phyloP scores from a whole-genome alignment of 2,113 vertebrate species.

The Antidorcas marsupialis region DNA sequence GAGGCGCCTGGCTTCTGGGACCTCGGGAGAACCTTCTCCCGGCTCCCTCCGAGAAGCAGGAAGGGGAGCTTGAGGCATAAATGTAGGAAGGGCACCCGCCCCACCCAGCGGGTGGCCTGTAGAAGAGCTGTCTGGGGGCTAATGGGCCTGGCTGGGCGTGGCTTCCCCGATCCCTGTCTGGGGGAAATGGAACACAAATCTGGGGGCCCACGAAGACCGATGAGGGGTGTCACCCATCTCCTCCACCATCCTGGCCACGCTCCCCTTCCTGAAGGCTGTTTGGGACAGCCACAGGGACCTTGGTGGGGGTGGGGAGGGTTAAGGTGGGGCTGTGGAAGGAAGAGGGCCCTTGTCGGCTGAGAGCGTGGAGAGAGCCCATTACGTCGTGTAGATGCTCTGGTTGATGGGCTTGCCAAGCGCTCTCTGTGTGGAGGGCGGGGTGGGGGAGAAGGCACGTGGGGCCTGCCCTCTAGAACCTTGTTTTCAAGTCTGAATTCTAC shows the following conservation, averaged over 20 bases:
- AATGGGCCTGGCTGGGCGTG: not conserved
- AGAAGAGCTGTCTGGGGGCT: not conserved
- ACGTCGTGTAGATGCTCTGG: accelerated
- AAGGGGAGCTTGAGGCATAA: not conserved
- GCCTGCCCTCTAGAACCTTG: not conserved
- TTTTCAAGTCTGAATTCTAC: not conserved
- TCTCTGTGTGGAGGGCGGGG: not conserved
- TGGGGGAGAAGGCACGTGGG: accelerated
- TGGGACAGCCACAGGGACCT: not conserved
- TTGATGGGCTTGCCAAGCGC: not conserved
- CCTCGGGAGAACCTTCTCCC: not conserved
- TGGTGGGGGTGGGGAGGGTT: accelerated
- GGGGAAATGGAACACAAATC: not conserved
- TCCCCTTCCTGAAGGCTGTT: too few relatives aligned
- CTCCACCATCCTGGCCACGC: accelerated
- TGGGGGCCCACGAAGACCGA: accelerated
- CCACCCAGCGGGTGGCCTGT: not conserved
- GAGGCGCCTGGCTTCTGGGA: not conserved
- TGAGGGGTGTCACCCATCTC: not conserved
- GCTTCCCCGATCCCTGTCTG: not conserved
- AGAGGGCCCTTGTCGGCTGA: not conserved
- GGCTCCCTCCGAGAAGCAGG: not conserved
- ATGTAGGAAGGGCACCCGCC: not conserved
- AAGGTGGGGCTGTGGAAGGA: not conserved
- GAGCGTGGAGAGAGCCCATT: not conserved